Conservation (phyloP, 2,888 invertebrate species). For the Acronicta aceris region DNA sequence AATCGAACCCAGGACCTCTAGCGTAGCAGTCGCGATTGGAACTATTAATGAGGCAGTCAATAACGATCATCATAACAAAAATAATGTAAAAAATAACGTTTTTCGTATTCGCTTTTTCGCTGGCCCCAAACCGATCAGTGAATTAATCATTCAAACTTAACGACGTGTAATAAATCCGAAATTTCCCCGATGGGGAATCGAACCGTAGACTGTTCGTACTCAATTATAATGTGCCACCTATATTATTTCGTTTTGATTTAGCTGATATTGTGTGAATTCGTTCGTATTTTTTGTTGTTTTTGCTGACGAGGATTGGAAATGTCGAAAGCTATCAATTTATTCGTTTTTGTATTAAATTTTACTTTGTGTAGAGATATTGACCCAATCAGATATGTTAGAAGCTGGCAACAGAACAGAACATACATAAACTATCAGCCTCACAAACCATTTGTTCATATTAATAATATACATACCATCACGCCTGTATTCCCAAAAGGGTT, state of each 20-base stretch:
- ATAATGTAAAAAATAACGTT: not conserved
- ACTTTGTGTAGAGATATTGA: no score
- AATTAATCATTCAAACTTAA: slow-evolving; percentile 75
- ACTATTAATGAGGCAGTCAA: no score
- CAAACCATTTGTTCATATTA: no score
- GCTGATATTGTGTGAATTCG: slow-evolving; percentile 30
- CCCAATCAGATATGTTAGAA: no score
- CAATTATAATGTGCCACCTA: slow-evolving; percentile 39
- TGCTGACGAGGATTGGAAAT: slow-evolving; percentile 1
- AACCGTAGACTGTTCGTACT: slow-evolving; percentile 44
- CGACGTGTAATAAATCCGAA: slow-evolving; percentile 72
- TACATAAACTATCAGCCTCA: no score
- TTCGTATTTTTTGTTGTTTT: not conserved
- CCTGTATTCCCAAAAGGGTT: no score
- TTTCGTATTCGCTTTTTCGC: slow-evolving; percentile 21
- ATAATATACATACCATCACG: no score
- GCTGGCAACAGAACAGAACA: no score
- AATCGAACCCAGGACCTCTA: no score
- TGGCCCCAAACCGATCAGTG: slow-evolving; percentile 54
- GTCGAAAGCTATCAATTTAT: not conserved
- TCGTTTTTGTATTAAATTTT: no score
- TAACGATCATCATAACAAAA: no score
- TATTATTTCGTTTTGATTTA: slow-evolving; percentile 48
- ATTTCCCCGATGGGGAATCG: slow-evolving; percentile 60
- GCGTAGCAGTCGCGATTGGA: no score